Evolutionary conservation across 2,888 invertebrate species (phyloP).

Genomic region (Xestia sexstrigata): DNA sequence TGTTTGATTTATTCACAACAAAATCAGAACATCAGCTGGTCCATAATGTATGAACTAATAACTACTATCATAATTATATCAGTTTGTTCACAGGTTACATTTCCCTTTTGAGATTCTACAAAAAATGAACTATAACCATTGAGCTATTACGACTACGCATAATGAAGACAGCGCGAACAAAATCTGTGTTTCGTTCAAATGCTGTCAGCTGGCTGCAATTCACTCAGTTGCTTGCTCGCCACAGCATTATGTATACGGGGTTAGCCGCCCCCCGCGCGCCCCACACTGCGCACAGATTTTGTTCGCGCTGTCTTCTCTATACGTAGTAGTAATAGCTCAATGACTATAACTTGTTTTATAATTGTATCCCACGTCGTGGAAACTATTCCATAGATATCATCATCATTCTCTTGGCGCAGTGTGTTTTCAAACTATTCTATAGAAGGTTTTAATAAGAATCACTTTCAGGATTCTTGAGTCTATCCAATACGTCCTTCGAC

Average conservation of each 20-base stretch:
- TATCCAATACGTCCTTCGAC: no score
- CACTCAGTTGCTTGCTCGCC: no score
- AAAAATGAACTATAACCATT: slow-evolving; percentile 6
- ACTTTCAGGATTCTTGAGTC: not conserved
- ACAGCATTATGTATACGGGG: no score
- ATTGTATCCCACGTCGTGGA: slow-evolving; percentile 27
- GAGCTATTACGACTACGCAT: no score
- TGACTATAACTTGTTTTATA: slow-evolving; percentile 7
- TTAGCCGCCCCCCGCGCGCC: no score
- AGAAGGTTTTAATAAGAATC: slow-evolving; percentile 14
- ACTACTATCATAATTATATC: slow-evolving; percentile 4
- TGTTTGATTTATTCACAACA: not conserved
- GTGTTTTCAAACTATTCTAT: not conserved
- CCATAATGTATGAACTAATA: not conserved
- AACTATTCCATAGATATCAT: not conserved
- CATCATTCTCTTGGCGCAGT: not conserved
- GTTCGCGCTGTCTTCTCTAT: no score
- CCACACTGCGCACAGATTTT: no score
- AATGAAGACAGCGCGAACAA: no score
- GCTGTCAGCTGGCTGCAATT: no score
- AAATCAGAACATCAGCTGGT: not conserved
- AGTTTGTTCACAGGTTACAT: slow-evolving; percentile 20
- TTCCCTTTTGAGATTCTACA: slow-evolving; percentile 17
- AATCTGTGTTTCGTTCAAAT: no score
- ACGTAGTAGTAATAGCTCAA: no score